Percentiles rank a stretch among this genome's conserved stretches.
phyloP scores from a whole-genome alignment of 2,888 invertebrate genomes.

The Polylopha cassiicola region DNA sequence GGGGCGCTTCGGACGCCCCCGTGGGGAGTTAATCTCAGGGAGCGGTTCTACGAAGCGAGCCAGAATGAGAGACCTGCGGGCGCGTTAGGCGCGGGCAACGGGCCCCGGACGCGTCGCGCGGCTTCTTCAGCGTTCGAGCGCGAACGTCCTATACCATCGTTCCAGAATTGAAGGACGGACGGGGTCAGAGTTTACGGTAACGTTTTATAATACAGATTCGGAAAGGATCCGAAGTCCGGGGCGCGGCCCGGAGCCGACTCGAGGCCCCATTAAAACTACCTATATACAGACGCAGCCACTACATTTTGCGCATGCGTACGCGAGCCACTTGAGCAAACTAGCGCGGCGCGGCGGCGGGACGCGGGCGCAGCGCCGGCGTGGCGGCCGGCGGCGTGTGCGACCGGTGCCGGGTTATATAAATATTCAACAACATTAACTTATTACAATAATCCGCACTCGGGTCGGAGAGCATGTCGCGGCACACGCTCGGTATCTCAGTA shows the following conservation, averaged over 20 bases:
- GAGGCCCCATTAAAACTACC: conserved; percentile 55
- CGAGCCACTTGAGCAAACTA: conserved; percentile 66
- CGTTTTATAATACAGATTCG: conserved; percentile 36
- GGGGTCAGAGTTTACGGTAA: conserved; percentile 36
- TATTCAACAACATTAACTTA: conserved; percentile 46
- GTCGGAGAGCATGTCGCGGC: conserved; percentile 32
- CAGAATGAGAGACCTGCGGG: conserved; percentile 38
- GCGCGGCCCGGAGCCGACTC: conserved; percentile 32
- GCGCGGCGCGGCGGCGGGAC: conserved; percentile 38
- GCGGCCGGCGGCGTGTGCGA: conserved; percentile 25
- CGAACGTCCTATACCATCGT: conserved; percentile 23
- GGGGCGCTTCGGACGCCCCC: conserved; percentile 28
- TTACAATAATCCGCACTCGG: conserved; percentile 31
- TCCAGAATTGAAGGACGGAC: conserved; percentile 37
- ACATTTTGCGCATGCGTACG: conserved; percentile 56
- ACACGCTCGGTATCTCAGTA: conserved; percentile 48
- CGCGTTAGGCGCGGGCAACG: conserved; percentile 30
- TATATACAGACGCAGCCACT: conserved; percentile 67
- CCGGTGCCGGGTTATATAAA: conserved; percentile 42
- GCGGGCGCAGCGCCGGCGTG: conserved; percentile 15
- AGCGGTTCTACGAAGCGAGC: conserved; percentile 57
- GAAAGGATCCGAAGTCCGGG: conserved; percentile 39
- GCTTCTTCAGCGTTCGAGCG: conserved; percentile 13
- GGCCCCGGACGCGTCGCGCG: conserved; percentile 22
- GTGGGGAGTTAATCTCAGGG: conserved; percentile 47